Percentiles rank a stretch among this genome's conserved stretches.
Conservation (phyloP, 1,140 invertebrate species). For the Cydia amplana region DNA sequence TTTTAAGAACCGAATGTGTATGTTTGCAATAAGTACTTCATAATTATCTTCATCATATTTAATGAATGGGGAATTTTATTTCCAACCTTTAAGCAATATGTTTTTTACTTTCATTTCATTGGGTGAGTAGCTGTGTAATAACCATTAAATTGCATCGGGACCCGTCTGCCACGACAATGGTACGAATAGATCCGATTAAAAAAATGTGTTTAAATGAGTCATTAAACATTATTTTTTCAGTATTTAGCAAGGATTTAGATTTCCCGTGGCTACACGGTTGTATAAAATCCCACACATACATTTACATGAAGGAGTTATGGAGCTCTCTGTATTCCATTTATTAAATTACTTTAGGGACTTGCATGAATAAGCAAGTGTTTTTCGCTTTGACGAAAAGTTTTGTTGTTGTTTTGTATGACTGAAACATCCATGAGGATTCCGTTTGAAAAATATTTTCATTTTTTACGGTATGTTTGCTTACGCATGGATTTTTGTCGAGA, state of each 20-base stretch:
- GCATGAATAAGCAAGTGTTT: slow-evolving; percentile 33
- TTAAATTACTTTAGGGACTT: slow-evolving; percentile 32
- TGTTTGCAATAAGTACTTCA: too few relatives aligned
- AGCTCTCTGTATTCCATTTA: slow-evolving; percentile 32
- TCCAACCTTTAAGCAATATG: too few relatives aligned
- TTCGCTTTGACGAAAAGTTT: slow-evolving; percentile 32
- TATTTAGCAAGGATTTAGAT: background rate
- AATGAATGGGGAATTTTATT: too few relatives aligned
- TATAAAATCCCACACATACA: slow-evolving; percentile 29
- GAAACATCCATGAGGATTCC: background rate
- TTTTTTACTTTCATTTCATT: too few relatives aligned
- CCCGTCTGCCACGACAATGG: background rate
- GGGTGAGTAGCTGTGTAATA: too few relatives aligned
- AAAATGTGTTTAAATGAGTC: background rate
- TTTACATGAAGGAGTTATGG: slow-evolving; percentile 31
- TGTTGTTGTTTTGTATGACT: slow-evolving; percentile 29
- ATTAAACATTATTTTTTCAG: background rate
- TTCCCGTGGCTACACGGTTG: background rate
- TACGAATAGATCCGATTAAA: too few relatives aligned
- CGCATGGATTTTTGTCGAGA: background rate
- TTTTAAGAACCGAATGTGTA: too few relatives aligned
- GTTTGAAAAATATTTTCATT: slow-evolving; percentile 28
- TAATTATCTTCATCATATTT: too few relatives aligned
- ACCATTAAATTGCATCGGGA: too few relatives aligned
- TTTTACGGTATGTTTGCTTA: slow-evolving; percentile 4